A percentile compares a stretch with the other conserved stretches of the same genome.
Conservation (phyloP, 2,113 vertebrate species). For the Micronisus gabar region DNA sequence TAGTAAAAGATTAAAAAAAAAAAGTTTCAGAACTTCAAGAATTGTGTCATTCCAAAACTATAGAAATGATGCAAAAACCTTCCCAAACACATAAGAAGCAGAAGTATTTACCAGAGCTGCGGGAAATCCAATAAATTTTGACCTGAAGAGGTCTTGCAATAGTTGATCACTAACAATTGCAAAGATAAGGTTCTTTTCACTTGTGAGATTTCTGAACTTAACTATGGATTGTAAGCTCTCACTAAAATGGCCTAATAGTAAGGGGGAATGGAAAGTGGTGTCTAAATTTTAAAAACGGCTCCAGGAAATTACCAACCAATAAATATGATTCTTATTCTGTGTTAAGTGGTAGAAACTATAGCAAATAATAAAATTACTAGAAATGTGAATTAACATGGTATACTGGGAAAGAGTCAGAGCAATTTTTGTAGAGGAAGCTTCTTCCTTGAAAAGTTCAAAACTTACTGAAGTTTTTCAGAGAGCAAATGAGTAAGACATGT, state of each 20-base stretch:
- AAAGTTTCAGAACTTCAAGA: neutral
- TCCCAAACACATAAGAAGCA: neutral
- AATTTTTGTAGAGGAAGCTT: neutral
- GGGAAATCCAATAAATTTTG: neutral
- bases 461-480: neutral
- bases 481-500: neutral
- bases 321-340: neutral
- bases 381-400: neutral
- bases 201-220: neutral
- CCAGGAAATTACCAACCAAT: neutral
- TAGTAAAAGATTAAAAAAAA: neutral
- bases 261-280: neutral
- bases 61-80: neutral
- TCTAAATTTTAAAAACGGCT: neutral
- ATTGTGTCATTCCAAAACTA: neutral
- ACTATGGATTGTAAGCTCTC: neutral
- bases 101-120: neutral
- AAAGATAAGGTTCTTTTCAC: neutral
- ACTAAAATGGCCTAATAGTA: neutral
- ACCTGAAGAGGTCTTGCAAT: neutral
- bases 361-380: neutral
- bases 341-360: neutral
- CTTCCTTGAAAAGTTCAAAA: neutral
- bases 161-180: neutral
- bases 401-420: neutral